Evolutionary conservation across 2,797 vertebrate species (phyloP), one percentile per base, ranked within the genome.

Genomic region (Onychomys torridus): DNA sequence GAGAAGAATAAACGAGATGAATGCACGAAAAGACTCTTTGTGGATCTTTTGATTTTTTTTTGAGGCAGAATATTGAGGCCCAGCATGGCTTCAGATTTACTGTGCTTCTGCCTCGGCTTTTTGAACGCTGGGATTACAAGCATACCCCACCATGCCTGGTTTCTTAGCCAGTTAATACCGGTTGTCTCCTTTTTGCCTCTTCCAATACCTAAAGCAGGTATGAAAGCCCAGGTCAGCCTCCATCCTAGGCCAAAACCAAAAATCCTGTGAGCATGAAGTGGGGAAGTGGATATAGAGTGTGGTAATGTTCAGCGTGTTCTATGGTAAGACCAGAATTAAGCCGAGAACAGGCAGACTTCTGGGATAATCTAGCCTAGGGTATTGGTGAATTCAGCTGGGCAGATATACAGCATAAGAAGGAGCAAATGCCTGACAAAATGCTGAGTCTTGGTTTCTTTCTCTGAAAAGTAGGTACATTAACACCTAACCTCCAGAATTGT

Each of bases 211-310:
- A 59, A 63, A 92, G 21, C 52, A 49, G 75, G 11, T 73, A 73
- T 73, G 71, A 5, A 77, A 90, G 40, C 91, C 77, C 67, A n/a
- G 34, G 37, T 52, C 0, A 32, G 40, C 57, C 17, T 91, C 73
- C 2, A 46, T 27, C 8, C 11, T 11, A 25, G 57, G 57, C 6
- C 32, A 8, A 37, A 59, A 32, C 34, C 25, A n/a, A 29, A 34
- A 32, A 29, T 37, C 16, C 46, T 27, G 27, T 8, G 8, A 49
- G 23, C 3, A 3, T 11, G 27, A 5, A 21, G 23, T 29, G 2
- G 12, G 29, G 67, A 57, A 6, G 23, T 2, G 0, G 19, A 10
- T 2, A 14, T 4, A 12, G 37, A 13, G 8, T 61, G 0, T 46
- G 12, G n/a, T 21, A 40, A 55, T 6, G 61, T 25, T 4, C 1